Base-by-base conservation (phyloP, 1,140 invertebrate species). In the Armadillidium nasatum region DNA sequence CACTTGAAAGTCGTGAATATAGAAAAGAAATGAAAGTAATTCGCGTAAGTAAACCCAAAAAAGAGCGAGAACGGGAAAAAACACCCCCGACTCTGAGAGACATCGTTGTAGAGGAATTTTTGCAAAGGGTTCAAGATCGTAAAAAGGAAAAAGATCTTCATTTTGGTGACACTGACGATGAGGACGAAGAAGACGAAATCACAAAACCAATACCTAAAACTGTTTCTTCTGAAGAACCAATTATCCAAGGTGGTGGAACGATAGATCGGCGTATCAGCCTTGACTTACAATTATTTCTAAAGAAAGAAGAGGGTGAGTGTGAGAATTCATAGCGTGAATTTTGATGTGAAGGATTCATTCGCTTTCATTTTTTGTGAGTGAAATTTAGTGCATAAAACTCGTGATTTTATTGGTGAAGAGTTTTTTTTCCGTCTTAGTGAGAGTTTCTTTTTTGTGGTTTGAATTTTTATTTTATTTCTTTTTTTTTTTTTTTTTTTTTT, bases 91-190 rank as follows among this genome's bases (percentile, higher is more conserved):
- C 80, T 7, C 80, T 78, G 73, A 46, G 80, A 22, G 80, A 81
- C 21, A 68, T 79, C 21, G 80, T 81, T 44, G 77, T 81, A 7
- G 73, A 78, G 45, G 80, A 81, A 71, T 81, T 81, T 73, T 75
- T 81, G n/a, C 72, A 81, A 23, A 75, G 77, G 11, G 80, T 81
- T 19, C 78, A 81, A 54, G 72, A 81, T 46, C 77, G 80, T 4
- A 81, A 81, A 54, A 78, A 77, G 44, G 80, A 81, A 54, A 81
- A 77, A 50, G 74, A 81, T 50, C 72, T 81, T 6, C 80, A 81
- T 67, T 81, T 76, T 54, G 80, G 80, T 4, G 80, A 81, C 73
- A 81, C 80, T 7, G 80, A 81, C 75, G 77, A 77, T 0, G 77
- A 81, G 21, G 73, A 75, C 0, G 72, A 54, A 3, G 73, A 75